Evolutionary conservation across 2,113 vertebrate species (phyloP).

Genomic region (Erpornis zantholeuca): DNA sequence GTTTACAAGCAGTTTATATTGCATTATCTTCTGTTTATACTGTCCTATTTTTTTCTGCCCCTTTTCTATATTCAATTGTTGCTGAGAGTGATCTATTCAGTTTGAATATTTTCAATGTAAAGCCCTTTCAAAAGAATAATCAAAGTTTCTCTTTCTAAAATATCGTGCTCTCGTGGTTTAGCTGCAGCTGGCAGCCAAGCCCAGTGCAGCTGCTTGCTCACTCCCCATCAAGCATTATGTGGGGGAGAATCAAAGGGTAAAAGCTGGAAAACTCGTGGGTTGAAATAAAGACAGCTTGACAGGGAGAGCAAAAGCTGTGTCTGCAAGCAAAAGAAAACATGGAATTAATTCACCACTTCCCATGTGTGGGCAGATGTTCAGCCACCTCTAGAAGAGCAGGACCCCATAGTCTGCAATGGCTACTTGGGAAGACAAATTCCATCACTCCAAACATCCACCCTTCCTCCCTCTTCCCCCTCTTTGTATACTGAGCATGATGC

Average conservation of each 20-base stretch:
- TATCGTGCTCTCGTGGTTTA: not conserved
- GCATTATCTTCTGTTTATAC: not conserved
- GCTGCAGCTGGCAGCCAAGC: not conserved
- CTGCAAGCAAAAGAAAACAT: not conserved
- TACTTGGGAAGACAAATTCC: not conserved
- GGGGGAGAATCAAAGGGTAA: not conserved
- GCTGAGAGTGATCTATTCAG: not conserved
- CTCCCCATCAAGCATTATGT: not conserved
- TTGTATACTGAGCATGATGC: not conserved
- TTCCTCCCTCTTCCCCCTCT: not conserved
- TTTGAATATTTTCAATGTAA: not conserved
- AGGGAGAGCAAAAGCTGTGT: not conserved
- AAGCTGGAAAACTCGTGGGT: not conserved
- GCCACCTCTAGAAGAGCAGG: not conserved
- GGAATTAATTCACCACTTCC: not conserved
- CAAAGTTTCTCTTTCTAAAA: not conserved
- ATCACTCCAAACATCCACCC: not conserved
- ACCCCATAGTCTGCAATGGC: rapidly evolving
- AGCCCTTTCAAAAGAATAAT: not conserved
- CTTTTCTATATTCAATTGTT: not conserved
- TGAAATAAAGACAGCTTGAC: not conserved
- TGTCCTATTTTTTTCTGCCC: not conserved
- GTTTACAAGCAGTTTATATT: not conserved
- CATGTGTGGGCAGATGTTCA: not conserved
- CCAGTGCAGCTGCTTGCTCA: not conserved